Conservation (phyloP, 2,113 vertebrate species). For the Colossoma macropomum region DNA sequence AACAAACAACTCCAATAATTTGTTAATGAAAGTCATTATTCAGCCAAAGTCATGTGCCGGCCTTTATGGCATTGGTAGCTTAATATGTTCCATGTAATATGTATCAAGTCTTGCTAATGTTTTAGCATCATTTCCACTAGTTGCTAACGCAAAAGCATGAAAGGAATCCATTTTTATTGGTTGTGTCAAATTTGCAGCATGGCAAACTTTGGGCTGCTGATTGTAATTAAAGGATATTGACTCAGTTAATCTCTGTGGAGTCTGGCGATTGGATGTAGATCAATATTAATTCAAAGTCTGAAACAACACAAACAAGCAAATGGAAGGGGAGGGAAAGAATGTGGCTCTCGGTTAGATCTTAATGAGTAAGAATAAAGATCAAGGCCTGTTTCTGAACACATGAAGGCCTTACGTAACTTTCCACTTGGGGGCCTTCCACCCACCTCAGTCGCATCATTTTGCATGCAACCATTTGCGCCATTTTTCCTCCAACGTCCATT, state of each 20-base stretch:
- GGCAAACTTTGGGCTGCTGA: slow-evolving; percentile 33
- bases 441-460: no score
- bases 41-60: neutral
- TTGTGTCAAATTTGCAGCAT: slow-evolving; percentile 44
- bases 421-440: no score
- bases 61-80: neutral
- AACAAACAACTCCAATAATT: neutral
- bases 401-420: no score
- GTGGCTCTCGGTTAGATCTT: neutral
- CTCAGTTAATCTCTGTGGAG: slow-evolving; percentile 48
- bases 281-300: slow-evolving; percentile 48
- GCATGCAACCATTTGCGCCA: no score
- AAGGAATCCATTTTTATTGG: slow-evolving; percentile 52
- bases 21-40: slow-evolving; percentile 31
- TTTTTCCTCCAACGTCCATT: no score
- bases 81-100: neutral
- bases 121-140: slow-evolving; percentile 33
- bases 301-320: slow-evolving; percentile 53
- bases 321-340: neutral
- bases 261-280: slow-evolving; percentile 34
- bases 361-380: neutral
- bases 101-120: slow-evolving; percentile 15
- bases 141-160: neutral
- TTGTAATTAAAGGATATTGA: slow-evolving; percentile 58
- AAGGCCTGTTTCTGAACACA: no score